Conservation (phyloP, 2,113 vertebrate genomes). For the Heliornis fulica region DNA sequence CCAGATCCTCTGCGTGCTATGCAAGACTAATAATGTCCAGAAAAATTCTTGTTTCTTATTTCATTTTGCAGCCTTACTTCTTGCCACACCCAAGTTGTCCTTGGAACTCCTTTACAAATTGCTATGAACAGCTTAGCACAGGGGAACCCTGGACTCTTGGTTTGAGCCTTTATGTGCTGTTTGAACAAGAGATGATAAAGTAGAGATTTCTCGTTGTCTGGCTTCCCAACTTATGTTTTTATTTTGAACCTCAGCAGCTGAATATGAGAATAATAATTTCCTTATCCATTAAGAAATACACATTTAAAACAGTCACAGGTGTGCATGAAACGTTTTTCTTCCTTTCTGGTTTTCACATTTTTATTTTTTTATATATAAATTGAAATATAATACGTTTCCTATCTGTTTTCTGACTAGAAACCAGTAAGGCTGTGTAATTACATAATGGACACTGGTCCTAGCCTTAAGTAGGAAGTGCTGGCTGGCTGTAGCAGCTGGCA, state of each 20-base stretch:
- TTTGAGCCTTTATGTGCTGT: not conserved
- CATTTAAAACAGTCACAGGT: not conserved
- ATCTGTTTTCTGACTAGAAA: not conserved
- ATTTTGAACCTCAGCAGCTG: not conserved
- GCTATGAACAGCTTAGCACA: not conserved
- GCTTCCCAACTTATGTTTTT: not conserved
- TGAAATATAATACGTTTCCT: not conserved
- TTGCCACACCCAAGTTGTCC: not conserved
- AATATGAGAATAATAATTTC: not conserved
- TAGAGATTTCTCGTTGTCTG: not conserved
- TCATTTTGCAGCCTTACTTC: not conserved
- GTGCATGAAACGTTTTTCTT: not conserved
- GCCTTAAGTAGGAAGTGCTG: not conserved
- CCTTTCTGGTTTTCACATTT: not conserved
- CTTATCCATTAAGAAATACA: not conserved
- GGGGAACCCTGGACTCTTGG: not conserved
- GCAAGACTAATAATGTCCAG: not conserved
- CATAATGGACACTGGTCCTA: not conserved
- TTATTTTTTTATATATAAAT: not conserved
- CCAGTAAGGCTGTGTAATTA: not conserved
- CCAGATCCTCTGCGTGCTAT: not conserved
- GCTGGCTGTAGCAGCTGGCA: conserved; percentile 2
- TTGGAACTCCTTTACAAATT: not conserved
- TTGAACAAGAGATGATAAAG: not conserved
- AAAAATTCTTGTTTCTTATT: not conserved